These are phyloP conservation scores for Siniperca chuatsi DNA, from an alignment of 2,113 vertebrate genomes.

Conservation along the genomic window DNA sequence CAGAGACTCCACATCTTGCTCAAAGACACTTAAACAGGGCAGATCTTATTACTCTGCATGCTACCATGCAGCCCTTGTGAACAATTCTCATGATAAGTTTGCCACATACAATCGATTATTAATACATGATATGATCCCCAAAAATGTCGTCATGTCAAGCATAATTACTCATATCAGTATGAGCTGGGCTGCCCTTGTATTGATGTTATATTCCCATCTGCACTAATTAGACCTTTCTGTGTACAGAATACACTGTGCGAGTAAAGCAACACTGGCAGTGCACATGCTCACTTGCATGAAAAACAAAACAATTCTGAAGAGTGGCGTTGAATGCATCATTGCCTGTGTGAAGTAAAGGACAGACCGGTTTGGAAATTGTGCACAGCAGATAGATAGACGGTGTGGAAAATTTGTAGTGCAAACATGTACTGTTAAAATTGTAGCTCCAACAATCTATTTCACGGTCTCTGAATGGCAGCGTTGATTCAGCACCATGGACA, in stretches of 20 bases:
- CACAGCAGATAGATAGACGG: conserved; percentile 33
- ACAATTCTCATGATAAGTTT: background rate
- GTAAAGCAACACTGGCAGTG: conserved; percentile 42
- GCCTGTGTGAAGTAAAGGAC: conserved; percentile 25
- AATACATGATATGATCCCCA: conserved; percentile 38
- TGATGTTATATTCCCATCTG: conserved; percentile 63
- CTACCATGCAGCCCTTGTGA: background rate
- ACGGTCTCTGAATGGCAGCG: conserved; percentile 42
- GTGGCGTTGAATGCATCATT: conserved; percentile 42
- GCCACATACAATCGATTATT: conserved; percentile 43
- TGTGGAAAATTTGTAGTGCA: conserved; percentile 44
- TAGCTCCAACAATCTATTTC: conserved; percentile 53
- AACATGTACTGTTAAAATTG: conserved; percentile 57
- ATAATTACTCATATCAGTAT: conserved; percentile 60
- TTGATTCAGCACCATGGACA: conserved; percentile 82
- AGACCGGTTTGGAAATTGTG: conserved; percentile 20
- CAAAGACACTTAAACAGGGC: background rate
- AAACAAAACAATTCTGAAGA: conserved; percentile 38
- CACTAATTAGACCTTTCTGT: conserved; percentile 67
- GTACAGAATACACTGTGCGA: conserved; percentile 32
- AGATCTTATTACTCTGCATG: background rate
- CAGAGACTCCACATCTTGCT: background rate
- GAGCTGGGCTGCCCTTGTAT: conserved; percentile 43
- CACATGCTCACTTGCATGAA: conserved; percentile 52
- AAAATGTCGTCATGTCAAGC: conserved; percentile 46